These are phyloP conservation scores for Corvus moneduloides DNA, from an alignment of 2,113 vertebrate genomes.

Conservation along the genomic window DNA sequence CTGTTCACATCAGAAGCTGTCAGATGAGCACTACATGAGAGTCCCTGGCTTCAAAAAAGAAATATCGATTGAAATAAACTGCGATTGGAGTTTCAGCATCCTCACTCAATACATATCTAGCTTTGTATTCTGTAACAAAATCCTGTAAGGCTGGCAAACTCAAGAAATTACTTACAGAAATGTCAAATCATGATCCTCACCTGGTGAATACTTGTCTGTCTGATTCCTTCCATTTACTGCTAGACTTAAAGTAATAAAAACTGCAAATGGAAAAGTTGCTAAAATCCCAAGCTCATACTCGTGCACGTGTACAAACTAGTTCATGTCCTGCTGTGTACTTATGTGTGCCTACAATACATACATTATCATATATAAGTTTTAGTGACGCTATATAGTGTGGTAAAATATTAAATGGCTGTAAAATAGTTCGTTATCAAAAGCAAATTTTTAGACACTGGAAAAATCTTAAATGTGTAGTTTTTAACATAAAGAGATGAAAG, in stretches of 20 bases:
- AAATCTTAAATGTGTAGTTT: neutral
- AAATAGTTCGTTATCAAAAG: neutral
- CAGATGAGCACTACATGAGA: neutral
- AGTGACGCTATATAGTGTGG: neutral
- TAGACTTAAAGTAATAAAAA: slow-evolving; percentile 31
- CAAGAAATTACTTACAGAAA: slow-evolving; percentile 41
- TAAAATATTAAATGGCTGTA: neutral
- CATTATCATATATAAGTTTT: accelerated
- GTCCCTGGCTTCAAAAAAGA: slow-evolving; percentile 13
- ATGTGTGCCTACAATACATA: neutral
- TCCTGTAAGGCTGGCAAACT: slow-evolving; percentile 11
- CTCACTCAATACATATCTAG: slow-evolving; percentile 10
- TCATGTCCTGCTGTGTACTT: neutral
- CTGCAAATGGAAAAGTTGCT: slow-evolving; percentile 13
- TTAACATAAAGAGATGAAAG: neutral
- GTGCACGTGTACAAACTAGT: neutral
- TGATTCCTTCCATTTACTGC: slow-evolving; percentile 44
- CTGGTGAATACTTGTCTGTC: slow-evolving; percentile 53
- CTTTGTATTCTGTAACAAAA: slow-evolving; percentile 14
- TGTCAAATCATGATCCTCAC: slow-evolving; percentile 43
- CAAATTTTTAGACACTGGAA: neutral
- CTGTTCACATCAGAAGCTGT: slow-evolving; percentile 34
- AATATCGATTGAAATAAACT: slow-evolving; percentile 64
- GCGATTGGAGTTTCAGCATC: slow-evolving; percentile 26
- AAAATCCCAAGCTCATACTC: neutral